Evolutionary conservation across 2,113 vertebrate genomes (phyloP).

Genomic region (Lophura nycthemera): DNA sequence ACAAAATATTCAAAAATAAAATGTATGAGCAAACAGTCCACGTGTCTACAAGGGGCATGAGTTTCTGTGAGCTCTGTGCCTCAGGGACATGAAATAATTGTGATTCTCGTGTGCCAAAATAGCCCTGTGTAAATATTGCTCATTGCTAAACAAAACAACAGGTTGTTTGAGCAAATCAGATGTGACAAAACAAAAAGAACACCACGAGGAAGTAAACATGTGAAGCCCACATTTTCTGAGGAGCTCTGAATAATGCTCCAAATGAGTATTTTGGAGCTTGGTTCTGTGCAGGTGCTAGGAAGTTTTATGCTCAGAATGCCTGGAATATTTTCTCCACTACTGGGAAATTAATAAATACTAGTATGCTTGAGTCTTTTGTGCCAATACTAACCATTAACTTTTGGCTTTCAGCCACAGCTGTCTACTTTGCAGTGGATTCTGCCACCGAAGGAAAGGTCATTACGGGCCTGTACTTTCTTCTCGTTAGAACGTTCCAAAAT

Average conservation of each 20-base stretch:
- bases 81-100: constrained; percentile 74
- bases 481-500: constrained; percentile 76
- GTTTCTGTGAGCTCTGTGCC: constrained; percentile 74
- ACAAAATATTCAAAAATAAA: constrained; percentile 65
- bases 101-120: constrained; percentile 52
- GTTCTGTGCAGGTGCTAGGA: constrained; percentile 83
- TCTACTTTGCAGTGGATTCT: constrained; percentile 79
- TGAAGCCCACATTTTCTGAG: constrained; percentile 71
- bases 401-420: constrained; percentile 76
- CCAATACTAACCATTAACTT: constrained; percentile 84
- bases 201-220: constrained; percentile 73
- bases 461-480: constrained; percentile 77
- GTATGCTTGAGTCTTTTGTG: constrained; percentile 70
- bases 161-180: constrained; percentile 71
- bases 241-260: constrained; percentile 73
- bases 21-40: constrained; percentile 44
- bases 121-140: constrained; percentile 73
- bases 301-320: constrained; percentile 80
- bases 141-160: constrained; percentile 74
- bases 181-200: constrained; percentile 72
- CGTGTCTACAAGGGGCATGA: constrained; percentile 72
- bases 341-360: constrained; percentile 80
- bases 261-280: constrained; percentile 78
- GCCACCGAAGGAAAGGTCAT: constrained; percentile 82
- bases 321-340: constrained; percentile 81